These are phyloP conservation scores for Sebastes alutus DNA, from an alignment of 2,797 vertebrate species.

Conservation along the genomic window DNA sequence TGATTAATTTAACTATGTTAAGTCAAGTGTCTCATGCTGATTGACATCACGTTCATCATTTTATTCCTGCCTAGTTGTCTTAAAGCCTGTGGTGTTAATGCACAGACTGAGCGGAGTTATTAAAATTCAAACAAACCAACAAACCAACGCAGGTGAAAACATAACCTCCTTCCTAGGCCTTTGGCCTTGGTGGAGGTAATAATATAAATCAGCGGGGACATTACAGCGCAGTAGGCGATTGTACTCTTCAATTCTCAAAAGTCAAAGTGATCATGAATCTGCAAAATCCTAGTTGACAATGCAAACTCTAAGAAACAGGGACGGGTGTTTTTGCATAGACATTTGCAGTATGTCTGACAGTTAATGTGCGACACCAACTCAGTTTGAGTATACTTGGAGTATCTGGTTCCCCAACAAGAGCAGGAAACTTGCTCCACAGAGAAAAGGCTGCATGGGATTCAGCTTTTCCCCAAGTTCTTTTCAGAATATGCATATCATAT, in stretches of 20 bases:
- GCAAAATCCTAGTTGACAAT: neutral
- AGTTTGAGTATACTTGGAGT: neutral
- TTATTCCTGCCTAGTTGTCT: neutral
- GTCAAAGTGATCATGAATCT: neutral
- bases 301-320: neutral
- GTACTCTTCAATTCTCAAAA: neutral
- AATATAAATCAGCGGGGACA: neutral
- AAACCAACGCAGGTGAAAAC: no score
- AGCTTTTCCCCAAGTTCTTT: neutral
- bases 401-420: neutral
- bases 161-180: no score
- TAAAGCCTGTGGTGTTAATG: no score
- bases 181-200: neutral
- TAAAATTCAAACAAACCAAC: no score
- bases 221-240: neutral
- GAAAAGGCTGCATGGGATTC: neutral
- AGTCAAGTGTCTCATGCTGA: neutral
- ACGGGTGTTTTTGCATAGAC: neutral
- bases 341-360: neutral
- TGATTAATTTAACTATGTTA: neutral
- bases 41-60: neutral
- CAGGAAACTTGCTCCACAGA: neutral
- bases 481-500: constrained; percentile 18
- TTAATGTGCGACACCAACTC: neutral
- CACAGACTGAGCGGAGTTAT: no score